Evolutionary conservation across 53 echinoderm and acorn worm genomes (phyloP).

Genomic region (Echinarachnius parma): DNA sequence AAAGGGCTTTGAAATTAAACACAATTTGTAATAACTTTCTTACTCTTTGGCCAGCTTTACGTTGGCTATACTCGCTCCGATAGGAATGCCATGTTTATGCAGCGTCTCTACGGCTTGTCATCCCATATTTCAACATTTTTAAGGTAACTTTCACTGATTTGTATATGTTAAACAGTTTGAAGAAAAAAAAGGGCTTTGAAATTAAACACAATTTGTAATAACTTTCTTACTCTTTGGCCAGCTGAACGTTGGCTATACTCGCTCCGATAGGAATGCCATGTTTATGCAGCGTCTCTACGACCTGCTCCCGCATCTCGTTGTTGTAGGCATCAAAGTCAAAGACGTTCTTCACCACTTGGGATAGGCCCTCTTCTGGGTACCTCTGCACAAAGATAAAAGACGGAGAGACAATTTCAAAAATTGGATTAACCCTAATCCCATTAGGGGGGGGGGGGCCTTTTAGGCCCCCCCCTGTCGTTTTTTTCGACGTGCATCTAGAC

Average conservation of each 20-base stretch:
- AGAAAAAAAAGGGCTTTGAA: no score
- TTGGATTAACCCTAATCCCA: no score
- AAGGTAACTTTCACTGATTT: no score
- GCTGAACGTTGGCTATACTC: constrained; percentile 75
- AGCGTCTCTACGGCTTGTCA: constrained; percentile 73
- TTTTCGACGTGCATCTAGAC: no score
- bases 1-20: no score
- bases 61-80: constrained; percentile 81
- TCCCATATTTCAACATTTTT: constrained; percentile 86
- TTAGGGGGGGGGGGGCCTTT: no score
- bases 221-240: constrained; percentile 95
- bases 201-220: no score
- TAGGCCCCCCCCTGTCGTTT: no score
- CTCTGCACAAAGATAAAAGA: constrained; percentile 47
- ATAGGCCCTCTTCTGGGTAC: constrained; percentile 88
- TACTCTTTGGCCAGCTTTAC: constrained; percentile 98
- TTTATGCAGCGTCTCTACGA: constrained; percentile 82
- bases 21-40: constrained; percentile 54
- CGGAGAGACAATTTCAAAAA: no score
- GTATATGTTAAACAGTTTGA: no score
- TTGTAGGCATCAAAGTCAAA: constrained; percentile 99
- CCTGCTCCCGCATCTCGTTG: constrained; percentile 88
- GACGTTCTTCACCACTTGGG: constrained; percentile 93
- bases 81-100: constrained; percentile 95
- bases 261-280: constrained; percentile 96